Percentiles rank a stretch among this genome's conserved stretches.
These are phyloP conservation scores for Hipparchia sbordonii DNA, from an alignment of 2,888 invertebrate species.

Conservation along the genomic window DNA sequence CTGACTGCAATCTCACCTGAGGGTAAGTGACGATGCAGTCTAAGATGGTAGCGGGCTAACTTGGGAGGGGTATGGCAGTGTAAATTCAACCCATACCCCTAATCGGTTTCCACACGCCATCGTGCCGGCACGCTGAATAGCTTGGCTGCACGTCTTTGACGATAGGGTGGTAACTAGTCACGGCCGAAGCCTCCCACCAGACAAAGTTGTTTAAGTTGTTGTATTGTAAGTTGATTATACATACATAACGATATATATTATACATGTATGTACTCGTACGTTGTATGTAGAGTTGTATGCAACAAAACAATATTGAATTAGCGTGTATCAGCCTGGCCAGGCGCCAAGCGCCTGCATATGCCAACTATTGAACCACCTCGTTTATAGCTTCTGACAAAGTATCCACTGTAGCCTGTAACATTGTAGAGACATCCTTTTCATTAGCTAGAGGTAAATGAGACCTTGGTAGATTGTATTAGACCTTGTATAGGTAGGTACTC, in stretches of 20 bases:
- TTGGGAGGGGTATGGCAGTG: too few relatives aligned
- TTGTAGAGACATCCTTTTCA: slow-evolving; percentile 30
- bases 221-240: slow-evolving; percentile 1
- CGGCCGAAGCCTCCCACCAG: too few relatives aligned
- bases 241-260: not conserved
- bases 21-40: too few relatives aligned
- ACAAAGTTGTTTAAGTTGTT: too few relatives aligned
- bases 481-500: too few relatives aligned
- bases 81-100: too few relatives aligned
- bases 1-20: too few relatives aligned
- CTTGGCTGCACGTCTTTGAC: too few relatives aligned
- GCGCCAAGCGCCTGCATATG: slow-evolving; percentile 58
- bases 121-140: too few relatives aligned
- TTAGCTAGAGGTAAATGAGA: not conserved
- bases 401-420: slow-evolving; percentile 14
- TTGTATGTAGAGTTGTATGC: not conserved
- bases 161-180: too few relatives aligned
- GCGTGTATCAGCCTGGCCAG: slow-evolving; percentile 72
- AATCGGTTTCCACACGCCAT: too few relatives aligned
- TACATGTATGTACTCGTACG: not conserved
- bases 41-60: too few relatives aligned
- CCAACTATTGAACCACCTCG: slow-evolving; percentile 52
- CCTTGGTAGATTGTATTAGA: not conserved
- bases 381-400: slow-evolving; percentile 10
- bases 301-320: slow-evolving; percentile 70